These are phyloP conservation scores for Agrochola litura DNA, from an alignment of 2,888 invertebrate genomes.

Conservation along the genomic window DNA sequence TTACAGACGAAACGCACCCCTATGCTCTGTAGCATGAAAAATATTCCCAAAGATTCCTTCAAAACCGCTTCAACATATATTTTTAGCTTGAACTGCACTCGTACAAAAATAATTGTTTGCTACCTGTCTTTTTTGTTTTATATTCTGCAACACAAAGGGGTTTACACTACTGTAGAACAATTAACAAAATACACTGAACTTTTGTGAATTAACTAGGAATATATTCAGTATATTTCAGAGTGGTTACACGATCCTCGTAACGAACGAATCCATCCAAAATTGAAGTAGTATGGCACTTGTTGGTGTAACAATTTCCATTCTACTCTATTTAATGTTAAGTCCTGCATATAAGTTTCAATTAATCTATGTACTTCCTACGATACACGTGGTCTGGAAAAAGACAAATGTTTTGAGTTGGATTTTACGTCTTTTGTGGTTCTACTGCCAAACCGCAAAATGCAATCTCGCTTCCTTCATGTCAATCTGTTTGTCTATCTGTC, in stretches of 20 bases:
- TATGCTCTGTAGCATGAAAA: constrained; percentile 8
- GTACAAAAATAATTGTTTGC: constrained; percentile 18
- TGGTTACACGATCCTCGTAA: neutral
- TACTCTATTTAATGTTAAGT: neutral
- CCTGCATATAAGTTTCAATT: neutral
- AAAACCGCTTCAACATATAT: constrained; percentile 7
- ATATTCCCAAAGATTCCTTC: neutral
- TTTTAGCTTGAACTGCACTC: constrained; percentile 6
- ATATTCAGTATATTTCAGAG: neutral
- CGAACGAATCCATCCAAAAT: neutral
- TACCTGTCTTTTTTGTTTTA: constrained; percentile 12
- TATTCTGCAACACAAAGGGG: neutral
- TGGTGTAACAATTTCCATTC: neutral
- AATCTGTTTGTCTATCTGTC: constrained; percentile 24
- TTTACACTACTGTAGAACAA: constrained; percentile 12
- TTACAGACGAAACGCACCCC: neutral
- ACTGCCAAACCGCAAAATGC: constrained; percentile 4
- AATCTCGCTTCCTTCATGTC: constrained; percentile 1
- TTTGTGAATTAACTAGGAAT: constrained; percentile 13
- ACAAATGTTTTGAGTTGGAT: neutral
- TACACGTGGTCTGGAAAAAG: neutral
- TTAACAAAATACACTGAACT: neutral
- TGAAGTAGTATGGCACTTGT: neutral
- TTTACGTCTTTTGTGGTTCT: neutral
- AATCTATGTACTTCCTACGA: too few relatives aligned